Evolutionary conservation across 2,113 vertebrate genomes (phyloP).

Genomic region (Protomyctophum bolini): DNA sequence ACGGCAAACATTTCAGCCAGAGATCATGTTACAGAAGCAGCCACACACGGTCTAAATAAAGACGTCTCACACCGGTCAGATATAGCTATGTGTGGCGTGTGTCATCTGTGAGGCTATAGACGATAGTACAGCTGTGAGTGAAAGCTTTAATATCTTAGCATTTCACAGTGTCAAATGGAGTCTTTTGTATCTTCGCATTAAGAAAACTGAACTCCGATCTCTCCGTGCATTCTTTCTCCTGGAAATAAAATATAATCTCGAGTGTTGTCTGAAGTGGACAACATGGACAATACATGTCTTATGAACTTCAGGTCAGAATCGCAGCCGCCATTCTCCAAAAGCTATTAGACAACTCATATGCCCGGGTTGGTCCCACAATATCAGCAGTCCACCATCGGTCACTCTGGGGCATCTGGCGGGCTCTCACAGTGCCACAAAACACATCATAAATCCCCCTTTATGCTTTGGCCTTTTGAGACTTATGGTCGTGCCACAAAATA

Average conservation of each 20-base stretch:
- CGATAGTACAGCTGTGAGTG: background rate
- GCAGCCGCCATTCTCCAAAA: conserved; percentile 6
- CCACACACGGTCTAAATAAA: conserved; percentile 62
- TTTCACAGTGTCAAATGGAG: too few relatives aligned
- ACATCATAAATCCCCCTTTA: conserved; percentile 4
- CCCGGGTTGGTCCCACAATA: background rate
- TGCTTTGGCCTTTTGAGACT: background rate
- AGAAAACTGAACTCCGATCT: conserved; percentile 3
- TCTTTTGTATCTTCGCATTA: background rate
- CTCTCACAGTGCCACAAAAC: background rate
- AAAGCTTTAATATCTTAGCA: too few relatives aligned
- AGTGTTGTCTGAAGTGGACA: conserved; percentile 20
- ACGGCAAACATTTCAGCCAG: conserved; percentile 49
- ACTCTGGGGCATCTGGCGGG: background rate
- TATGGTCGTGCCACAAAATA: background rate
- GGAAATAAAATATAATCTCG: conserved; percentile 20
- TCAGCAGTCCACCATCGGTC: background rate
- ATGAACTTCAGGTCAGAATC: conserved; percentile 4
- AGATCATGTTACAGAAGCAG: conserved; percentile 53
- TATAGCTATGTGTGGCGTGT: conserved; percentile 43
- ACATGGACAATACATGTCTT: conserved; percentile 1
- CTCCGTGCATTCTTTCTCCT: conserved; percentile 21
- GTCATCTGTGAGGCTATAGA: conserved; percentile 5
- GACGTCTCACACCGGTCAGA: conserved; percentile 46
- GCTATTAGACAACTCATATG: background rate